Base-by-base conservation (phyloP, 2,113 vertebrate genomes). In the Carassius carassius region DNA sequence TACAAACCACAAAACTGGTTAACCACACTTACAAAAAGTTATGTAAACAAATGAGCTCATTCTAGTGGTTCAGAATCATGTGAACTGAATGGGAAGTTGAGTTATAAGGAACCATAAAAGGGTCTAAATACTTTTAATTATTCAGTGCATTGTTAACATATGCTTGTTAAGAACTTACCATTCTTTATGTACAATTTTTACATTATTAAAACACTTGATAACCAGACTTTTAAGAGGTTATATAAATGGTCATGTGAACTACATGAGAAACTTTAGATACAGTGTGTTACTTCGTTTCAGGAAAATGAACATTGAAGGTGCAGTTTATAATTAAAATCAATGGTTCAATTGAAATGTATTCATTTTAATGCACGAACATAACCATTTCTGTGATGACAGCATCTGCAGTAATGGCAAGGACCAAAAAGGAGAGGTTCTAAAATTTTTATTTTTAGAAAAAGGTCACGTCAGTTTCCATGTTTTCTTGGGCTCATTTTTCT, bases 231-330 rank as follows among this genome's bases (percentile, higher is more conserved):
- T 25, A 56, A 7, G 4, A 19, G 2, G 0, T 56, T 63, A 63
- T 63, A 3, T 25, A 63, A 63, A 41, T 41, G 9, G 32, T 32
- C 13, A 16, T 32, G 62, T 16, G 8, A 35, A 35, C 9, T 35
- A 8, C 19, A 19, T 10, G 8, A 37, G 7, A n/a, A n/a, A n/a
- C n/a, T n/a, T n/a, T n/a, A n/a, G n/a, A n/a, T n/a, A 67, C 32
- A 2, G 2, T 29, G 29, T 29, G 1, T 29, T 32, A 16, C 2
- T 3, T 8, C 8, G 3, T 9, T 14, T 0, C 3, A 1, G 16
- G 16, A 67, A 4, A 32, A 17, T 54, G 14, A 9, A 32, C 0
- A 69, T 10, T 35, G 1, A 35, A 3, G 3, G 65, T 35, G 29
- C 6, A 67, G 9, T 19, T 35, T 21, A 1, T 29, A 29, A 29